Conservation (phyloP, 2,888 invertebrate genomes). For the Amphipoea oculea region DNA sequence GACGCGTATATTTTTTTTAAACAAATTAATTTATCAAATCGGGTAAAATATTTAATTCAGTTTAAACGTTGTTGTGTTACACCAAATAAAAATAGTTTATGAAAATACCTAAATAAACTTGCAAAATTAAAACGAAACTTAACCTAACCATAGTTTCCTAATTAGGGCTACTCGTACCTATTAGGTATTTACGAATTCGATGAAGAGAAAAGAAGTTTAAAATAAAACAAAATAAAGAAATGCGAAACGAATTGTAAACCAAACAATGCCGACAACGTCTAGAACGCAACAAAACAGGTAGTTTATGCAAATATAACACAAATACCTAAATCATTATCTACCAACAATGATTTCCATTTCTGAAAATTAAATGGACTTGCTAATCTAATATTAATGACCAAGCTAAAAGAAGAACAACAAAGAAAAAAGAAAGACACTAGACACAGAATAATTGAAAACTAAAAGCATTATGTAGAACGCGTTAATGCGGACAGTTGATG, state of each 20-base stretch:
- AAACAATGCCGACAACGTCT: neutral
- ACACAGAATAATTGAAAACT: constrained; percentile 2
- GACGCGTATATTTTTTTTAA: too few species aligned
- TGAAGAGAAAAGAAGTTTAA: neutral
- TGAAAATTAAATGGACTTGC: neutral
- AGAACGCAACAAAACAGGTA: constrained; percentile 19
- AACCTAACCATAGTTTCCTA: neutral
- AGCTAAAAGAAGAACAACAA: neutral
- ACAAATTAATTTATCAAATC: neutral
- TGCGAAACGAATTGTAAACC: constrained; percentile 2
- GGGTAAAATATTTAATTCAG: neutral
- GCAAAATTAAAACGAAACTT: neutral
- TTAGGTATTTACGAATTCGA: neutral
- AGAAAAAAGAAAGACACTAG: neutral
- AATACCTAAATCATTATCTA: neutral
- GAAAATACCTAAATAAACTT: neutral
- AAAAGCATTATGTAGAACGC: constrained; percentile 8
- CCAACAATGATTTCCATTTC: constrained; percentile 67
- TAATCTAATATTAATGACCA: neutral
- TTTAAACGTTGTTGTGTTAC: neutral
- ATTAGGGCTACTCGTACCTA: neutral
- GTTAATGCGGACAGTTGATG: constrained; percentile 31
- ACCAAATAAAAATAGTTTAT: neutral
- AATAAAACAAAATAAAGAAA: neutral
- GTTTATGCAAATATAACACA: constrained; percentile 36